A percentile compares a stretch with the other conserved stretches of the same genome.
Conservation (phyloP, 2,888 invertebrate genomes). For the Odontothrips loti region DNA sequence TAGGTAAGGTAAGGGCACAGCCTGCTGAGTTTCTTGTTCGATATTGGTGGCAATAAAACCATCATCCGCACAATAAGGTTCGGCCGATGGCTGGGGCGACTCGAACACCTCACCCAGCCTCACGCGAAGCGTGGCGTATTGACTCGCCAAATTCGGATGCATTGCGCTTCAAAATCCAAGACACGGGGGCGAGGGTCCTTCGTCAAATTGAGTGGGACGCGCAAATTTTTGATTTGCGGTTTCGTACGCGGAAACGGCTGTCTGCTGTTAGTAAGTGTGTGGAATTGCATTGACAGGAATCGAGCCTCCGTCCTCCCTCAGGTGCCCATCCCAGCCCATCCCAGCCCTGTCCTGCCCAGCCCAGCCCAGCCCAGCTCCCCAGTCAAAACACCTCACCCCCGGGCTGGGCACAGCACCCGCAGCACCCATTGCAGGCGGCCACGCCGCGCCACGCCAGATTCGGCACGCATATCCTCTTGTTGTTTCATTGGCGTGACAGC, state of each 20-base stretch:
- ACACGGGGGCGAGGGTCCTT: background rate
- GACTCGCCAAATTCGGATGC: background rate
- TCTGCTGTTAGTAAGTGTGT: background rate
- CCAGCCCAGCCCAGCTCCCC: too few relatives aligned
- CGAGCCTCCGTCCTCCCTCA: background rate
- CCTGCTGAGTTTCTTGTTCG: too few relatives aligned
- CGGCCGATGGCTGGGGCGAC: background rate
- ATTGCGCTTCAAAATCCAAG: background rate
- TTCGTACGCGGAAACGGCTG: background rate
- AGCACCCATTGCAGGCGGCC: background rate
- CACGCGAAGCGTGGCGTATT: background rate
- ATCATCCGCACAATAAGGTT: background rate
- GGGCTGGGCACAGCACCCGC: background rate
- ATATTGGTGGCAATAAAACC: too few relatives aligned
- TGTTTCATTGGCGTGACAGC: background rate
- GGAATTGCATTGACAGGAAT: too few relatives aligned
- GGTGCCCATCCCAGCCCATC: background rate
- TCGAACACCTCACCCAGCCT: background rate
- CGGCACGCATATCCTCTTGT: slow-evolving; percentile 5
- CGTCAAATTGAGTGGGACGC: background rate
- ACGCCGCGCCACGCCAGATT: background rate
- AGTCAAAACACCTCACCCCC: background rate
- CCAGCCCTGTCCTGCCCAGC: background rate
- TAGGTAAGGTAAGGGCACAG: too few relatives aligned
- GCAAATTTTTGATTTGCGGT: background rate